Conservation (phyloP, 2,113 vertebrate genomes). For the Taurulus bubalis region DNA sequence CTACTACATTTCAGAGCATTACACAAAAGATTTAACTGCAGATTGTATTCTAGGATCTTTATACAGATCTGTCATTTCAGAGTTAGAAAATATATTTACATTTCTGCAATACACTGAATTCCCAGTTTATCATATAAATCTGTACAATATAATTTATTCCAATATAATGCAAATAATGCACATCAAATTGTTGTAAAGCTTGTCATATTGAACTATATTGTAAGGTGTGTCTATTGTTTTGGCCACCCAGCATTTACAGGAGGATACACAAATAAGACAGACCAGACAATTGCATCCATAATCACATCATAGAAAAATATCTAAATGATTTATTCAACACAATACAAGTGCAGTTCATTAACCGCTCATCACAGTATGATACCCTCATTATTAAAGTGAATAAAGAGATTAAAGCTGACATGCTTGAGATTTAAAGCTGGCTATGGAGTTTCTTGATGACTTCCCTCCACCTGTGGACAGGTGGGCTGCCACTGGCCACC, state of each 20-base stretch:
- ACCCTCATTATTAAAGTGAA: background rate
- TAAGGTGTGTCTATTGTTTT: background rate
- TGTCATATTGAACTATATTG: background rate
- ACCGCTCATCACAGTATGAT: conserved; percentile 6
- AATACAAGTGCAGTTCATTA: background rate
- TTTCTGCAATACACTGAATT: background rate
- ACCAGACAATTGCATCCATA: background rate
- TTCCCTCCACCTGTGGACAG: conserved; percentile 87
- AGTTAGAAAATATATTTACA: background rate
- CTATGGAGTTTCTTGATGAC: conserved; percentile 72
- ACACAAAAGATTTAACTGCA: no score
- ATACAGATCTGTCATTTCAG: background rate
- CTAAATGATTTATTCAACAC: background rate
- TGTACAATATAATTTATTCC: background rate
- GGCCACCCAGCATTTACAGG: background rate
- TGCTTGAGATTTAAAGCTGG: conserved; percentile 83
- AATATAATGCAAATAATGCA: background rate
- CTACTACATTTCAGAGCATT: background rate
- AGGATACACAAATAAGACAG: background rate
- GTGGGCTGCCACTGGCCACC: conserved; percentile 87
- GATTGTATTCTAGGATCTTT: background rate
- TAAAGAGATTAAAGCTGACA: conserved; percentile 26
- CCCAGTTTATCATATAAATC: background rate
- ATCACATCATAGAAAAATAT: conserved; percentile 7
- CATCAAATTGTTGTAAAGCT: background rate